Evolutionary conservation across 2,113 vertebrate species (phyloP), one percentile per base, ranked within the genome.

Genomic region (Geococcyx californianus): DNA sequence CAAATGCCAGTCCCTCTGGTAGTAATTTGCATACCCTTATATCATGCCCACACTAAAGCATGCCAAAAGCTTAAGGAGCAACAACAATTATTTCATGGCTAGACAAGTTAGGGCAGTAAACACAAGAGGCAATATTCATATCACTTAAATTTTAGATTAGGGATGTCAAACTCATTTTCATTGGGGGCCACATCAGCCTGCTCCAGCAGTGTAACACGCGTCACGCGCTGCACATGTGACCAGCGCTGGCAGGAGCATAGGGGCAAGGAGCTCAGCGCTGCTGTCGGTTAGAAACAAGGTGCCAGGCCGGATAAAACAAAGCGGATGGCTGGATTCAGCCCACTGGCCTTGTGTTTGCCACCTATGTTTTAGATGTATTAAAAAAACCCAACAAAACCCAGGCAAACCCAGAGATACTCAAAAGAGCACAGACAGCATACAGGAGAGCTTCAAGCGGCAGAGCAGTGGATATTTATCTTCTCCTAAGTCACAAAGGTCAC

Each of bases 301-400:
- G n/a, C n/a, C n/a, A n/a, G n/a, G n/a, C n/a, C n/a, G n/a, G n/a
- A n/a, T n/a, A n/a, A n/a, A n/a, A n/a, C n/a, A n/a, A n/a, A n/a
- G n/a, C n/a, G n/a, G n/a, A n/a, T n/a, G n/a, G n/a, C n/a, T n/a
- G n/a, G n/a, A n/a, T n/a, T n/a, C n/a, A n/a, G n/a, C n/a, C n/a
- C n/a, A n/a, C n/a, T n/a, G n/a, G n/a, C n/a, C n/a, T n/a, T n/a
- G n/a, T n/a, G n/a, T n/a, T n/a, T n/a, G n/a, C n/a, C n/a, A n/a
- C n/a, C n/a, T n/a, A n/a, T 44, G 76, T 81, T 90, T 64, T 70
- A 33, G 13, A 54, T n/a, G 38, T 69, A 19, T 67, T 55, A 36
- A 40, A 12, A 64, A 54, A 5, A 44, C 45, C 0, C 1, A 29
- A 20, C 2, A 25, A 58, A 49, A 5, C 3, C 18, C 31, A 70